Evolutionary conservation across 2,888 invertebrate genomes (phyloP), one percentile per base, ranked within the genome.

Genomic region (Brachyopa scutellaris): DNA sequence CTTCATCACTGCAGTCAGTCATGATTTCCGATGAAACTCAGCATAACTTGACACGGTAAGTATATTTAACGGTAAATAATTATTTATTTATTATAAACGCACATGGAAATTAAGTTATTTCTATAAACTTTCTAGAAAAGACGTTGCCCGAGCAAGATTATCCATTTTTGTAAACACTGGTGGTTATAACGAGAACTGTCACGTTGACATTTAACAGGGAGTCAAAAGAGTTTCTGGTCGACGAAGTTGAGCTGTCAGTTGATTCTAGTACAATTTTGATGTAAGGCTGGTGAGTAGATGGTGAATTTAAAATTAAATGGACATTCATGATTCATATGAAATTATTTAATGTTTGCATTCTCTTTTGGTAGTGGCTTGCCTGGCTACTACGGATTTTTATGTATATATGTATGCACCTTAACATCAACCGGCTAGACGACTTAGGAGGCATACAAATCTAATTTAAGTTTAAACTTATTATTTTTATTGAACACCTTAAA

Each of bases 121-220:
- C 53, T 47, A 11, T 7, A 15, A 33, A 13, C n/a, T 67, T 80
- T 55, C 33, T n/a, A 62, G 57, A 74, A 64, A 21, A 47, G n/a
- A 67, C 8, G 1, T 33, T 38, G 6, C 1, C 29, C 29, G 11
- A 19, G 26, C 9, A 49, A 36, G n/a, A n/a, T n/a, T 15, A 9
- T 53, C 42, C 55, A 59, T 51, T 74, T 69, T n/a, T n/a, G 79
- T 80, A 80, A 80, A 80, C 79, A 80, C 36, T 36, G 64, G 19
- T 51, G 62, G 38, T 11, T 13, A 11, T 15, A 26, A 11, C 33
- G 36, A 17, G 8, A 45, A 23, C 7, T 69, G 76, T 69, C 76
- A 69, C 36, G 9, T 33, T 72, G 76, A 8, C 61, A 69, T n/a
- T n/a, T 23, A n/a, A 17, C 13, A 47, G 36, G 8, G 13, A 26